Conservation (phyloP, 2,888 invertebrate genomes). For the Diarsia mendica region DNA sequence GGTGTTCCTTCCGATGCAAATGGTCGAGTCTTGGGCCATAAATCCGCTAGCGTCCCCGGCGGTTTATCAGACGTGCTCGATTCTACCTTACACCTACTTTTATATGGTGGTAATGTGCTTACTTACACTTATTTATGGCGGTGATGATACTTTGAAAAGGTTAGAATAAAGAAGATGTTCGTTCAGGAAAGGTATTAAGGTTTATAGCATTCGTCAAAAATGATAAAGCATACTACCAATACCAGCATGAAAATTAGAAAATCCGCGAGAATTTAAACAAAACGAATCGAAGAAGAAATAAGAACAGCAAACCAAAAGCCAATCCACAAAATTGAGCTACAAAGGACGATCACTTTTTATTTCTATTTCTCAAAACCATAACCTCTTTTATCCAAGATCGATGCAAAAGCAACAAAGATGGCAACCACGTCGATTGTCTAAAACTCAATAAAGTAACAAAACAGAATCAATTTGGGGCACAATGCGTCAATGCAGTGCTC, state of each 20-base stretch:
- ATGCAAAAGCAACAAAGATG: slow-evolving; percentile 64
- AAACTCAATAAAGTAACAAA: slow-evolving; percentile 82
- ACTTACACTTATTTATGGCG: slow-evolving; percentile 56
- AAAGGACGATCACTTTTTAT: slow-evolving; percentile 44
- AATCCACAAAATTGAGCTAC: slow-evolving; percentile 40
- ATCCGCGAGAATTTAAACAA: background rate
- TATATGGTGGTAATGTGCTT: slow-evolving; percentile 47
- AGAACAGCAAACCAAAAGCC: slow-evolving; percentile 21
- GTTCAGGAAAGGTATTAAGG: background rate
- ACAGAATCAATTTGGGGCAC: slow-evolving; percentile 78
- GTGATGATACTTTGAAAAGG: slow-evolving; percentile 39
- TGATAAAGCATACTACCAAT: background rate
- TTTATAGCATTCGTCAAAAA: background rate
- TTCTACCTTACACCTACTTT: slow-evolving; percentile 62
- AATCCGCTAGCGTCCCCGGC: slow-evolving; percentile 62
- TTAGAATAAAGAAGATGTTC: background rate
- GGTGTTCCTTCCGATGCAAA: slow-evolving; percentile 70
- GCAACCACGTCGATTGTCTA: slow-evolving; percentile 68
- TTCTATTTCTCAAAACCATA: slow-evolving; percentile 58
- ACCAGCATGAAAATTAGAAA: background rate
- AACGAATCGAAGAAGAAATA: slow-evolving; percentile 25
- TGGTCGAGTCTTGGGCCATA: slow-evolving; percentile 63
- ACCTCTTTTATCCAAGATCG: slow-evolving; percentile 63
- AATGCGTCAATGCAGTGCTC: slow-evolving; percentile 84
- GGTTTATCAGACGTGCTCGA: slow-evolving; percentile 66